Percentiles rank a stretch among this genome's conserved stretches.
phyloP scores from a whole-genome alignment of 2,888 invertebrate genomes.

The Campopleginae sp. region DNA sequence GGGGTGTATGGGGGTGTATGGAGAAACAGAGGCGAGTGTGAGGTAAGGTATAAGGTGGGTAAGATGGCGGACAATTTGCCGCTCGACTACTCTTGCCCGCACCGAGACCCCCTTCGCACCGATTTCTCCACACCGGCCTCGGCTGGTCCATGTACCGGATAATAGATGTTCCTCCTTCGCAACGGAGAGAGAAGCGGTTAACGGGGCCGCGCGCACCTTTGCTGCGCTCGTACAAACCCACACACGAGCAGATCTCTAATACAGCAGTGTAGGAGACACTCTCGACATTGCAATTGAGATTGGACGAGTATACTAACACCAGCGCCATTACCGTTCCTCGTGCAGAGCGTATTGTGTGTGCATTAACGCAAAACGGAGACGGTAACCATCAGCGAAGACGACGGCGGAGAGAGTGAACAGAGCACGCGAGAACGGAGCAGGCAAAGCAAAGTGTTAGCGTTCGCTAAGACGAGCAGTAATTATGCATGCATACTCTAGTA shows the following conservation, averaged over 20 bases:
- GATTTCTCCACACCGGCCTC: slow-evolving; percentile 64
- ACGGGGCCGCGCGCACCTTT: slow-evolving; percentile 69
- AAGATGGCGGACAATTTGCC: slow-evolving; percentile 84
- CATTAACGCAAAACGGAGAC: slow-evolving; percentile 55
- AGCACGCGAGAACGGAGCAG: not conserved
- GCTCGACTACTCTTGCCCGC: slow-evolving; percentile 84
- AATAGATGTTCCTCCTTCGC: slow-evolving; percentile 83
- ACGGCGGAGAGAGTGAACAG: slow-evolving; percentile 9
- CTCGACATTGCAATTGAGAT: slow-evolving; percentile 50
- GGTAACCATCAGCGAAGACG: not conserved
- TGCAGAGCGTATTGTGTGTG: slow-evolving; percentile 61
- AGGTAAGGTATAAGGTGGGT: slow-evolving; percentile 84
- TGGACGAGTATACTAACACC: slow-evolving; percentile 60
- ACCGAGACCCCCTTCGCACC: slow-evolving; percentile 76
- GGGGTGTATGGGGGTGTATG: slow-evolving; percentile 8
- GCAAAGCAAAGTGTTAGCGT: slow-evolving; percentile 38
- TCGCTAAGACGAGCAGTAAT: slow-evolving; percentile 47
- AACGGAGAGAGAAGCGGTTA: slow-evolving; percentile 70
- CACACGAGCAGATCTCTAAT: slow-evolving; percentile 42
- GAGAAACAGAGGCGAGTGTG: slow-evolving; percentile 75
- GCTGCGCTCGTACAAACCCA: slow-evolving; percentile 38
- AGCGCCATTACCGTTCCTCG: slow-evolving; percentile 55
- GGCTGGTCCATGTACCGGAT: slow-evolving; percentile 79
- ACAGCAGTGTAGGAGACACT: slow-evolving; percentile 35
- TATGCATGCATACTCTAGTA: slow-evolving; percentile 45